Base-by-base conservation (phyloP, 2,888 invertebrate species). In the Trichopoda pennipes region DNA sequence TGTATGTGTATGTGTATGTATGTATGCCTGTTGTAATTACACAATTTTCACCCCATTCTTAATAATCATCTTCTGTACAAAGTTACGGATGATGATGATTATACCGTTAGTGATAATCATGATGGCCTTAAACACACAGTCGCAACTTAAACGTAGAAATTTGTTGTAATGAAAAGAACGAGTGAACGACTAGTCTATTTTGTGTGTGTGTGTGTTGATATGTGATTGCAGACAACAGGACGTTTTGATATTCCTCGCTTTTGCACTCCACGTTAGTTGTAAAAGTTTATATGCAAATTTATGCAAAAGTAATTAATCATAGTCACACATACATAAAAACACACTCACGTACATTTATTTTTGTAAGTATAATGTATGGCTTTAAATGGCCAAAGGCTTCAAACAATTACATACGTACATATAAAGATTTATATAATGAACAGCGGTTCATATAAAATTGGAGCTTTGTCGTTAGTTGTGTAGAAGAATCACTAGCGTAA, bases 291-390 rank as follows among this genome's bases (percentile, higher is more conserved):
- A 84, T 84, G 85, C 75, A 85, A 85, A 85, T 85, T 80, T 84
- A 85, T 85, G 85, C 85, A 83, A 82, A 85, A 85, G 84, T 84
- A 85, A 85, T 85, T 85, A 85, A 85, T 85, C 85, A 85, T 85
- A 85, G 83, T 79, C 83, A 81, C 84, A 79, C 81, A 83, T 79
- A 80, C 61, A 75, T 49, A 68, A 28, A 23, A 64, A 75, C 64
- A 58, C 35, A 75, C 61, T 32, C 28, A 69, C 32, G 74, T 42
- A 35, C 51, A 42, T 60, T 53, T n/a, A 19, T 14, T 35, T 21
- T 6, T 42, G 53, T 7, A n/a, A 42, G 6, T 35, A 8, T 44
- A 69, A 44, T 61, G 77, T 72, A 77, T 73, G 73, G 73, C 68
- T 63, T 23, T 2, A 77, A 58, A 51, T 53, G 64, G 53, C 72